phyloP scores from a whole-genome alignment of 2,888 invertebrate species.

The Trissoscelio sp. region DNA sequence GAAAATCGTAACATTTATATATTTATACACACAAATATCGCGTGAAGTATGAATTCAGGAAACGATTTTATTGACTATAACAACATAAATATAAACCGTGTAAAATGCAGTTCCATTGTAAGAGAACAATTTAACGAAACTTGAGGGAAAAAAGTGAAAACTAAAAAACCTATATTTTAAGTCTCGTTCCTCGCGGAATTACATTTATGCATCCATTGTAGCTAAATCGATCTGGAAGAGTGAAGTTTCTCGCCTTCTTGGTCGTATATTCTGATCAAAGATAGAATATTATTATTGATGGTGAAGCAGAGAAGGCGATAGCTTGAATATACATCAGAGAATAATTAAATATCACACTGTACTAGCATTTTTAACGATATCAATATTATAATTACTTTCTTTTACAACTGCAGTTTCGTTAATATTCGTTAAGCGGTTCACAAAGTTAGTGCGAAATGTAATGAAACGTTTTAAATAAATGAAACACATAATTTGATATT shows the following conservation, averaged over 20 bases:
- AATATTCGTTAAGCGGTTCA: too few relatives aligned
- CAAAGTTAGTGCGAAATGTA: too few relatives aligned
- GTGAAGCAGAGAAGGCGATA: neutral
- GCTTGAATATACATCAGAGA: neutral
- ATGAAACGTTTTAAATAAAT: neutral
- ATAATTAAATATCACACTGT: too few relatives aligned
- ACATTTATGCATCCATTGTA: conserved; percentile 27
- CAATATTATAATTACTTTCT: too few relatives aligned
- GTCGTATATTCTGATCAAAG: neutral
- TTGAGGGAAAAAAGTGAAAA: conserved; percentile 1
- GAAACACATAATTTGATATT: neutral
- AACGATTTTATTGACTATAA: too few relatives aligned
- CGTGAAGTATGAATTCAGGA: too few relatives aligned
- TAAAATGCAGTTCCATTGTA: neutral
- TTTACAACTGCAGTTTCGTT: too few relatives aligned
- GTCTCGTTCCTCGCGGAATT: neutral
- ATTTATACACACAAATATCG: too few relatives aligned
- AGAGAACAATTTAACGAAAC: neutral
- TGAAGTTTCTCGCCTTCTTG: conserved; percentile 16
- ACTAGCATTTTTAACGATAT: too few relatives aligned
- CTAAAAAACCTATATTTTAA: neutral
- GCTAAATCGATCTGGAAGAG: conserved; percentile 21
- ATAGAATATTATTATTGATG: neutral
- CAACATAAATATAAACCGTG: too few relatives aligned
- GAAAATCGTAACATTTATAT: too few relatives aligned